phyloP scores from a whole-genome alignment of 2,113 vertebrate species.

The Oreochromis aureus region DNA sequence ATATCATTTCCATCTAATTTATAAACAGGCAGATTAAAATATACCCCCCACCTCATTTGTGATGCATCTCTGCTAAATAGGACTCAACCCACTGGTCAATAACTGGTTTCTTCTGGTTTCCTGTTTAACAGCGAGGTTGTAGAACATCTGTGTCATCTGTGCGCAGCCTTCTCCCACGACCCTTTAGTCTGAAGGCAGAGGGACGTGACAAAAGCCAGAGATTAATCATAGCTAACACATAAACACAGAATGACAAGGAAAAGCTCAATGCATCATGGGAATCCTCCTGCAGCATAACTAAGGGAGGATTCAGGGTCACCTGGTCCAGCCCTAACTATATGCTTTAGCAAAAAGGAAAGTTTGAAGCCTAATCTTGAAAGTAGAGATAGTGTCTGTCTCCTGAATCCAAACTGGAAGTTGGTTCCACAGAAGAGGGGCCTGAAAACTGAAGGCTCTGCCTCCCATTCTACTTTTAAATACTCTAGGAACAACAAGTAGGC shows the following conservation, averaged over 20 bases:
- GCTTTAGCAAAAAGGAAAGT: neutral
- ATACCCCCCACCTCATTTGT: neutral
- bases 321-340: neutral
- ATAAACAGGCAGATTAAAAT: neutral
- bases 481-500: too few species aligned
- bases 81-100: rapidly evolving
- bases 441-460: too few species aligned
- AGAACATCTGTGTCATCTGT: neutral
- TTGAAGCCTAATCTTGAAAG: rapidly evolving
- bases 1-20: neutral
- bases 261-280: neutral
- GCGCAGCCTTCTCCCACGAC: neutral
- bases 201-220: neutral
- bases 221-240: neutral
- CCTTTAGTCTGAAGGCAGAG: neutral
- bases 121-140: neutral
- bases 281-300: neutral
- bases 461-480: too few species aligned
- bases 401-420: too few species aligned
- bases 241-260: neutral
- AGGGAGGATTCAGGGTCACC: neutral
- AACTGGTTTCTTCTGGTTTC: neutral
- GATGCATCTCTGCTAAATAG: neutral
- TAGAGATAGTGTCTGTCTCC: too few species aligned
- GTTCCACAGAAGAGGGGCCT: too few species aligned